These are phyloP conservation scores for Chaetorhynchus papuensis DNA, from an alignment of 2,113 vertebrate genomes.

Conservation along the genomic window DNA sequence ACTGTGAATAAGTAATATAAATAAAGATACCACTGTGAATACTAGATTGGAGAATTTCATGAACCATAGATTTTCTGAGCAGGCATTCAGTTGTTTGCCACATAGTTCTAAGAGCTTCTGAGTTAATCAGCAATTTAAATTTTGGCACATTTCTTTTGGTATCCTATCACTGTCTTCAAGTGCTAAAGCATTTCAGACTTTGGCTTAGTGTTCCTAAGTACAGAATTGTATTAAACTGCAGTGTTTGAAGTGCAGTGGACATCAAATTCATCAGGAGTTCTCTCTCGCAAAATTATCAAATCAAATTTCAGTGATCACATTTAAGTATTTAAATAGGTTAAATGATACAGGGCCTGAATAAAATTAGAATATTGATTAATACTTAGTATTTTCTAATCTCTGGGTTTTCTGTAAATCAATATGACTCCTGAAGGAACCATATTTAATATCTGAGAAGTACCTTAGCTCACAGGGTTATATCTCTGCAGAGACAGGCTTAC, in stretches of 20 bases:
- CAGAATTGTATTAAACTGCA: not conserved
- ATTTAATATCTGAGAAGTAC: slow-evolving; percentile 46
- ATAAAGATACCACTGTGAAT: not conserved
- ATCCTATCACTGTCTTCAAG: not conserved
- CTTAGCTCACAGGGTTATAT: not conserved
- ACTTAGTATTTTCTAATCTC: slow-evolving; percentile 50
- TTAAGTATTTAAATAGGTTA: slow-evolving; percentile 1
- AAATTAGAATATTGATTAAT: slow-evolving; percentile 59
- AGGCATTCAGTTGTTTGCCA: not conserved
- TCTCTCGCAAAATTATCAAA: no score
- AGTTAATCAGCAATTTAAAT: not conserved
- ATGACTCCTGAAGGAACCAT: slow-evolving; percentile 3
- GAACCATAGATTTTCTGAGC: not conserved
- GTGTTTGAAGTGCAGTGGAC: not conserved
- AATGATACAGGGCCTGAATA: not conserved
- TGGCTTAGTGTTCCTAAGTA: not conserved
- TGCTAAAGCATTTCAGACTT: not conserved
- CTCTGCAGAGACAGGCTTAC: not conserved
- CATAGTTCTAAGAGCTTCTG: not conserved
- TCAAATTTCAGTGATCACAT: slow-evolving; percentile 6
- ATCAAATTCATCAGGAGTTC: not conserved
- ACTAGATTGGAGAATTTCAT: not conserved
- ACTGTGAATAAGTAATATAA: not conserved
- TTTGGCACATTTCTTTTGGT: not conserved
- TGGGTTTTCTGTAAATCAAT: slow-evolving; percentile 40